Evolutionary conservation across 37 sponge, comb jelly and placozoan genomes (phyloP), one percentile per base, ranked within the genome.

Genomic region (Crambe crambe): DNA sequence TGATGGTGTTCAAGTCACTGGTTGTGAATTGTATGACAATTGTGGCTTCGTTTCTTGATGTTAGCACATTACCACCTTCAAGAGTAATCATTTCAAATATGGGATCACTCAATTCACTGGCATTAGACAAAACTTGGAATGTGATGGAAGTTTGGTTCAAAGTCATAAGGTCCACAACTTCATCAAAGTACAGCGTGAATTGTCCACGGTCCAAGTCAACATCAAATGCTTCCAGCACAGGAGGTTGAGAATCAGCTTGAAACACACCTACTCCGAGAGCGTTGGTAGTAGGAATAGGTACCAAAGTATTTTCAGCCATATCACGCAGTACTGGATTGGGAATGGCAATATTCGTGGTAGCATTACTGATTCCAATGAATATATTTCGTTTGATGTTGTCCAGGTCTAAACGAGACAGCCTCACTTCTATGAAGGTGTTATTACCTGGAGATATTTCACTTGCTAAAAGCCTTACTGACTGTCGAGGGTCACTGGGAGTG

Each of bases 1-100:
- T 96, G 36, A 96, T 80, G 29, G 47, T 82, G 62, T 95, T 92
- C 70, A 91, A 65, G 37, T 95, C 93, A 85, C 68, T 77, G 0
- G 58, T 40, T 31, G 83, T 83, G 29, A 96, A 78, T n/a, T 34
- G 20, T 31, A 92, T 75, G 25, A 23, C 62, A 20, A 92, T 15
- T 23, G 37, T 65, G 4, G 88, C 77, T 61, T 86, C 88, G 65
- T 86, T 35, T 10, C 59, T 74, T 1, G 43, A 32, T 27, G 42
- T 37, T 34, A 74, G 10, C 17, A 80, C 56, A 17, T 59, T 3
- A 2, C 91, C 89, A 21, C 78, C 83, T 4, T 70, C 70, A 5
- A 88, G 73, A 0, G 79, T 78, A 40, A 83, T 58, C 1, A 68
- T 51, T 27, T 42, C 43, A 71, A 77, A 70, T 66, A 58, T 30